A percentile compares a stretch with the other conserved stretches of the same genome.
These are phyloP conservation scores for Gortyna flavago DNA, from an alignment of 2,888 invertebrate species.

Conservation along the genomic window DNA sequence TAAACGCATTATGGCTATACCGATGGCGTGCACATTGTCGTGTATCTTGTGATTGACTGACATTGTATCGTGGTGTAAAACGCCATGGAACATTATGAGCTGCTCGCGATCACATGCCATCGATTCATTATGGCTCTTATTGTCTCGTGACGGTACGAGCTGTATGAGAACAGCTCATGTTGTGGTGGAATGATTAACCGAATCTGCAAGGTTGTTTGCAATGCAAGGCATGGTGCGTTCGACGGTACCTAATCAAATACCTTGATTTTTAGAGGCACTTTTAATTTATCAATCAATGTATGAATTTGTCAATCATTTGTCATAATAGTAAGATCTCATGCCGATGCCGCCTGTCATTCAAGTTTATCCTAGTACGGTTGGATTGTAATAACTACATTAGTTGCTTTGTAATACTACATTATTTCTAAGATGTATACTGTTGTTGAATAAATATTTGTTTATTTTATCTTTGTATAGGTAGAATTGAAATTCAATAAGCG, in stretches of 20 bases:
- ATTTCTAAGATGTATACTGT: too few species aligned
- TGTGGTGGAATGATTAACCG: neutral
- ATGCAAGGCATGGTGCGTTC: neutral
- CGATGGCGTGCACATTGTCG: constrained; percentile 21
- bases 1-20: neutral
- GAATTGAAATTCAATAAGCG: neutral
- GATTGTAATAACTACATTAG: too few species aligned
- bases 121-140: constrained; percentile 29
- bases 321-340: too few species aligned
- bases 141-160: neutral
- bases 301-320: too few species aligned
- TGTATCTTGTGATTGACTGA: constrained; percentile 1
- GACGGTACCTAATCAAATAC: neutral
- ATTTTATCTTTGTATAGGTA: neutral
- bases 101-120: constrained; percentile 29
- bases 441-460: too few species aligned
- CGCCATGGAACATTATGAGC: constrained; percentile 13
- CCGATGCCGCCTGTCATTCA: too few species aligned
- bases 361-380: too few species aligned
- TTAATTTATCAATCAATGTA: neutral
- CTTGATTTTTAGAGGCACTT: neutral
- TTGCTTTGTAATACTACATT: too few species aligned
- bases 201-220: neutral
- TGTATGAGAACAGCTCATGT: neutral
- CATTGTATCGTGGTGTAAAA: neutral